Evolutionary conservation across 2,797 vertebrate species (phyloP).

Genomic region (Fistularia commersonii): DNA sequence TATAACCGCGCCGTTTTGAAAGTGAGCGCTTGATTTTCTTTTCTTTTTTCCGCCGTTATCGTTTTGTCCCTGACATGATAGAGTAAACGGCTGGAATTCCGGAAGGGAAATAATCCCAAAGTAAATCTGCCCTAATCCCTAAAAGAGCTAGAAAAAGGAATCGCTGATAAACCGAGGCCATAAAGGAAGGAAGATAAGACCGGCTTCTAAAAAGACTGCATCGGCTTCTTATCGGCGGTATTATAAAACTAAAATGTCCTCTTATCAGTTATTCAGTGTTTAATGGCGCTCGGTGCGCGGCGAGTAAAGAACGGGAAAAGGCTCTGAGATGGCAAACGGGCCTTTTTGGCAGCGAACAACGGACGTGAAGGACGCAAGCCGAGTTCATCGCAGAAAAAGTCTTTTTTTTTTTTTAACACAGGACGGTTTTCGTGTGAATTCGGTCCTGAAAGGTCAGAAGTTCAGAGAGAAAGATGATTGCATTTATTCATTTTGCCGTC

Average conservation of each 20-base stretch:
- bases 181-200: slow-evolving; percentile 56
- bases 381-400: too few species aligned
- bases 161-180: slow-evolving; percentile 52
- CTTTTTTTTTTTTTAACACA: too few species aligned
- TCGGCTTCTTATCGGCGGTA: slow-evolving; percentile 40
- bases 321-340: slow-evolving; percentile 1
- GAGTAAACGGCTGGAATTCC: slow-evolving; percentile 37
- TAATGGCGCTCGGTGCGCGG: slow-evolving; percentile 56
- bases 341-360: neutral
- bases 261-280: slow-evolving; percentile 54
- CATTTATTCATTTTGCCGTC: too few species aligned
- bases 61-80: slow-evolving; percentile 36
- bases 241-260: slow-evolving; percentile 56
- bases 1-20: too few species aligned
- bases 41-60: slow-evolving; percentile 23
- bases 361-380: slow-evolving; percentile 17
- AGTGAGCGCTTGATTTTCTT: too few species aligned
- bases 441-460: too few species aligned
- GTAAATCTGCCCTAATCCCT: slow-evolving; percentile 60
- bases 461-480: too few species aligned
- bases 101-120: slow-evolving; percentile 42
- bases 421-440: too few species aligned
- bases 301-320: slow-evolving; percentile 28
- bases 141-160: slow-evolving; percentile 55
- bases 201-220: slow-evolving; percentile 40